Evolutionary conservation across 2,888 invertebrate species (phyloP), one percentile per base, ranked within the genome.

Genomic region (Parelbella ahira): DNA sequence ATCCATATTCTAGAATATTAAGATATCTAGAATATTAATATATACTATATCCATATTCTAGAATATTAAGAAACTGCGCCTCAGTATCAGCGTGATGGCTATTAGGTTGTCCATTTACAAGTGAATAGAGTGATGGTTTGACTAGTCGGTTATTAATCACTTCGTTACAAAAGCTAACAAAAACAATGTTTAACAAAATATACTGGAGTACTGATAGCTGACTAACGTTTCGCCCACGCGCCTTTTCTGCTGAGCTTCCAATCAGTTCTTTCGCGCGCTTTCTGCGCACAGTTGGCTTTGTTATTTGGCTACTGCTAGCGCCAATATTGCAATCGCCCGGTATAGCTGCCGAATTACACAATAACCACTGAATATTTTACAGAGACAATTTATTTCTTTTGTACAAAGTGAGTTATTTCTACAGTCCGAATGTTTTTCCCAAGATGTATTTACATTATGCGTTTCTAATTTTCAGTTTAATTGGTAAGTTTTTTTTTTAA

Each of bases 261-360:
- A 56, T 50, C 62, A 74, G 76, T 80, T 56, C 56, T 74, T 69
- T 71, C 66, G 69, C 65, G 76, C 71, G 68, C 68, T 76, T 81
- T 80, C 71, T 70, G 65, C 59, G 65, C 60, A 50, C 72, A 62
- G 71, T 68, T 67, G 68, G 57, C 60, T 68, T 59, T 46, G 42
- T 51, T 37, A 49, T 54, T 47, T 32, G 45, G 43, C 34, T 13
- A 19, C 41, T 29, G 34, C 25, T 25, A 34, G 30, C 37, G 44
- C 27, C 41, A 41, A 36, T 34, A 44, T 48, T 39, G 48, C 37
- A 48, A 32, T 41, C 29, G 11, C 21, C 33, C 32, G 41, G 27
- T 7, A 27, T 11, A 19, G 18, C 11, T 32, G n/a, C 23, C 7
- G 9, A 30, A 32, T 37, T 37, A 20, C 37, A 37, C 37, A 37